A percentile compares a stretch with the other conserved stretches of the same genome.
phyloP scores from a whole-genome alignment of 1,140 invertebrate species.

The Atta colombica region DNA sequence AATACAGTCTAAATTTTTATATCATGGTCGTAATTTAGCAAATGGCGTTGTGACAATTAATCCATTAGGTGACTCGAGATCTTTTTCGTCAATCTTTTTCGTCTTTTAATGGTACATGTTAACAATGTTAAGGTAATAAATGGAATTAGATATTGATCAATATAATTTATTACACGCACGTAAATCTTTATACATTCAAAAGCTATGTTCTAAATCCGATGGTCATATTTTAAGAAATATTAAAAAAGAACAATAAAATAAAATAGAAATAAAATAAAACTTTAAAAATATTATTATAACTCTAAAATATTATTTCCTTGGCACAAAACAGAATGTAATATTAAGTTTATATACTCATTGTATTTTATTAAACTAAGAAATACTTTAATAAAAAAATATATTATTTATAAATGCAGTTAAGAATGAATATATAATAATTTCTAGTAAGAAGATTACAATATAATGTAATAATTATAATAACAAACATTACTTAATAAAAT shows the following conservation, averaged over 20 bases:
- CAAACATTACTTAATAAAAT: neutral
- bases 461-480: conserved; percentile 17
- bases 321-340: neutral
- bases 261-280: neutral
- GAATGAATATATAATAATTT: neutral
- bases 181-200: neutral
- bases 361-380: neutral
- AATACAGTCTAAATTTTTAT: neutral
- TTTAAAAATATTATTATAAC: neutral
- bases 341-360: too few species aligned
- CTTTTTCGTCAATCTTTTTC: neutral
- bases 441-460: neutral
- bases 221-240: neutral
- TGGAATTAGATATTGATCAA: neutral
- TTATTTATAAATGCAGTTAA: neutral
- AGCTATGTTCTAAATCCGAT: neutral
- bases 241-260: neutral
- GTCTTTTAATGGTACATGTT: conserved; percentile 1
- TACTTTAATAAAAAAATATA: neutral
- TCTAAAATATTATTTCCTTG: neutral
- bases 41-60: conserved; percentile 22
- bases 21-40: neutral
- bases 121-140: neutral
- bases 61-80: conserved; percentile 26
- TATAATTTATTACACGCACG: neutral